Conservation (phyloP, 1,140 invertebrate species). For the Saxidomus purpurata region DNA sequence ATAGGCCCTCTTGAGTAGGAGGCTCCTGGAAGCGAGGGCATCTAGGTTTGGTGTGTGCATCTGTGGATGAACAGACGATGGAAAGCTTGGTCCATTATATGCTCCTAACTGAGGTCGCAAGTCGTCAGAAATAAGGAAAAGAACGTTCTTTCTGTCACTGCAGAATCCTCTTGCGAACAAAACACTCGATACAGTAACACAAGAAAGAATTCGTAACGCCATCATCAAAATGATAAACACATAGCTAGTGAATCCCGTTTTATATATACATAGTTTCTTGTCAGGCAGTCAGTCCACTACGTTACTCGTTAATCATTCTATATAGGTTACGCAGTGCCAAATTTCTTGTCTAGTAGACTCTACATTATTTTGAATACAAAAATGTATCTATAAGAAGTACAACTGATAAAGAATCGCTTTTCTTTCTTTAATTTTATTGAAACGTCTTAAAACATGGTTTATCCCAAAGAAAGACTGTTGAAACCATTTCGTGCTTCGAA, state of each 20-base stretch:
- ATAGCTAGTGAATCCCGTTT: background rate
- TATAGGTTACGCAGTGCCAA: too few species aligned
- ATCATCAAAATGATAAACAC: background rate
- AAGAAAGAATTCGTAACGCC: background rate
- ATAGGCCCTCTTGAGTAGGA: conserved; percentile 26
- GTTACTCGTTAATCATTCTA: background rate
- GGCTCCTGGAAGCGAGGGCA: conserved; percentile 13
- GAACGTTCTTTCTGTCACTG: conserved; percentile 87
- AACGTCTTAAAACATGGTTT: too few species aligned
- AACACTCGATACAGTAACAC: background rate
- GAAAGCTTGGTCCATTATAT: conserved; percentile 86
- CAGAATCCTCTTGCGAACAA: background rate
- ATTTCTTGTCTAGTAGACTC: too few species aligned
- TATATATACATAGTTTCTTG: background rate
- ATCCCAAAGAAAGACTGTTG: too few species aligned
- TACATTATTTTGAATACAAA: too few species aligned
- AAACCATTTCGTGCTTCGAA: too few species aligned
- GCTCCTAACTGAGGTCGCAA: conserved; percentile 90
- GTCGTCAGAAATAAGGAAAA: conserved; percentile 93
- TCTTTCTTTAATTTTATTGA: too few species aligned
- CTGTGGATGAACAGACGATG: conserved; percentile 77
- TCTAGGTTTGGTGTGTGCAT: conserved; percentile 44
- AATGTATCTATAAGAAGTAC: too few species aligned
- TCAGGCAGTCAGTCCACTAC: background rate
- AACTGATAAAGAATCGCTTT: too few species aligned